These are phyloP conservation scores for Euplexia lucipara DNA, from an alignment of 2,888 invertebrate genomes.

Conservation along the genomic window DNA sequence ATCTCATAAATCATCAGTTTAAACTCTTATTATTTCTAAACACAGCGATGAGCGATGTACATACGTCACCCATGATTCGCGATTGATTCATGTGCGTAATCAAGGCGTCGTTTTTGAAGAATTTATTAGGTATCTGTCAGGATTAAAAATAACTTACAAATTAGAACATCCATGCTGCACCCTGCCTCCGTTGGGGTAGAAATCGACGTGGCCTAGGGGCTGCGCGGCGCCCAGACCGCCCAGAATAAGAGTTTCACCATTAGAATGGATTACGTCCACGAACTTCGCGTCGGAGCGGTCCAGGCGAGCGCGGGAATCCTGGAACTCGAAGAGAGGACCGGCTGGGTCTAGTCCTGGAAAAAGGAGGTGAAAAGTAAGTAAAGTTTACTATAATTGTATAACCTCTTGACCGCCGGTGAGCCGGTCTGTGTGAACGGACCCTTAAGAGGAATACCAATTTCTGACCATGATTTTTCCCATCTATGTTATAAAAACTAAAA, in stretches of 20 bases:
- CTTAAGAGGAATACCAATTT: no score
- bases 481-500: no score
- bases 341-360: slow-evolving; percentile 96
- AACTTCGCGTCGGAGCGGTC: slow-evolving; percentile 96
- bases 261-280: slow-evolving; percentile 98
- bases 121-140: not conserved
- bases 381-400: not conserved
- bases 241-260: slow-evolving; percentile 97
- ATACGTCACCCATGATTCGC: slow-evolving; percentile 16
- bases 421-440: no score
- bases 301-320: slow-evolving; percentile 95
- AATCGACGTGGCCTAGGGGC: slow-evolving; percentile 97
- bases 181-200: slow-evolving; percentile 97
- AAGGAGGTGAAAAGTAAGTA: not conserved
- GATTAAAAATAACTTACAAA: slow-evolving; percentile 85
- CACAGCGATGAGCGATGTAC: slow-evolving; percentile 7
- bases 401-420: no score
- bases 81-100: slow-evolving; percentile 15
- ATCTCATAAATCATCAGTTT: slow-evolving; percentile 19
- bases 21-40: slow-evolving; percentile 16
- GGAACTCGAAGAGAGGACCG: slow-evolving; percentile 97
- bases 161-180: slow-evolving; percentile 98
- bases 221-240: slow-evolving; percentile 97
- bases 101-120: slow-evolving; percentile 17
- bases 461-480: no score